A percentile compares a stretch with the other conserved stretches of the same genome.
Evolutionary conservation across 2,797 vertebrate species (phyloP).

Genomic region (Paguma larvata): DNA sequence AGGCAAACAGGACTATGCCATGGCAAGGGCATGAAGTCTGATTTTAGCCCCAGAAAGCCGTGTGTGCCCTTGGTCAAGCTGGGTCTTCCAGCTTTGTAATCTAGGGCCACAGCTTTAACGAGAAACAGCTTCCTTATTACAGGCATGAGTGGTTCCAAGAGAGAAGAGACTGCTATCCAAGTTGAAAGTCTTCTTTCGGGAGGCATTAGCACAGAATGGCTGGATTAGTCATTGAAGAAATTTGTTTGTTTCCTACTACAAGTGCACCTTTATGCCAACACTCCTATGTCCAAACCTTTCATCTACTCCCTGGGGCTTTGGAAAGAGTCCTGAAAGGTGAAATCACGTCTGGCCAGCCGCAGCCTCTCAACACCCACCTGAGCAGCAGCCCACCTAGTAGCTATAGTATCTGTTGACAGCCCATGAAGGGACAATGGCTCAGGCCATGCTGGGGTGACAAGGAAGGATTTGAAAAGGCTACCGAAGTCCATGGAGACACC

Average conservation of each 20-base stretch:
- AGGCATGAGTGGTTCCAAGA: constrained; percentile 19
- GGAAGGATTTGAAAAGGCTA: background rate
- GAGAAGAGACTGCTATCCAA: constrained; percentile 28
- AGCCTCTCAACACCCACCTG: background rate
- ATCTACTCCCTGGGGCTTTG: constrained; percentile 38
- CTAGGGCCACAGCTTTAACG: background rate
- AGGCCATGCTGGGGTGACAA: background rate
- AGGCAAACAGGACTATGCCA: background rate
- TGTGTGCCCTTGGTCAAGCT: background rate
- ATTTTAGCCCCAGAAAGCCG: background rate
- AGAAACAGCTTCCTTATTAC: background rate
- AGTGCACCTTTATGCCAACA: constrained; percentile 22
- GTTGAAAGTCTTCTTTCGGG: constrained; percentile 69
- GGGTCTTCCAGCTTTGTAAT: background rate
- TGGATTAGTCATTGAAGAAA: constrained; percentile 76
- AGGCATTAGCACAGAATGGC: constrained; percentile 63
- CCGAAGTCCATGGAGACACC: fast-evolving
- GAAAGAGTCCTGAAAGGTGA: constrained; percentile 58
- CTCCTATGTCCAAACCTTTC: constrained; percentile 6
- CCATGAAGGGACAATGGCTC: background rate
- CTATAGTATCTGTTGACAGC: background rate
- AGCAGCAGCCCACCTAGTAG: background rate
- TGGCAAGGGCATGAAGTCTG: background rate
- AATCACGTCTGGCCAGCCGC: constrained; percentile 6
- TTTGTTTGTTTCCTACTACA: constrained; percentile 57